Evolutionary conservation across 53 echinoderm and acorn worm species (phyloP).

Genomic region (Mesocentrotus franciscanus): DNA sequence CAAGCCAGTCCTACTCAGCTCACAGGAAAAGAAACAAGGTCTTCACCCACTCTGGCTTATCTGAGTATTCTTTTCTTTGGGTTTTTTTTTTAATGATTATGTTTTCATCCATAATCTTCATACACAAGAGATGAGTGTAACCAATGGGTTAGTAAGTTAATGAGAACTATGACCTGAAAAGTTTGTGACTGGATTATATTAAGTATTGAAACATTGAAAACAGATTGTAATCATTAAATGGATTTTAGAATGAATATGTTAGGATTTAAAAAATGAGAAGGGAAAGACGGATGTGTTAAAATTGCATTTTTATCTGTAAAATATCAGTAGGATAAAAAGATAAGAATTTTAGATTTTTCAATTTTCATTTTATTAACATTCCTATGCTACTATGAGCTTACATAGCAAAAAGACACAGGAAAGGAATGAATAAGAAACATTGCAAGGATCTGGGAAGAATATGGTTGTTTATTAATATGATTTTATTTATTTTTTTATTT

Average conservation of each 20-base stretch:
- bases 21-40: constrained; percentile 4
- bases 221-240: neutral
- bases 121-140: neutral
- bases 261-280: neutral
- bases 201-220: neutral
- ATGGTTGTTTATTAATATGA: no score
- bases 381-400: neutral
- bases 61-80: neutral
- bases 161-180: neutral
- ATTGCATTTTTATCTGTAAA: neutral
- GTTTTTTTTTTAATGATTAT: neutral
- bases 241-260: neutral
- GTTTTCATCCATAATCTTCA: neutral
- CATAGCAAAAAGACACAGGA: neutral
- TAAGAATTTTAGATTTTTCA: neutral
- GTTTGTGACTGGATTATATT: neutral
- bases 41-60: constrained; percentile 22
- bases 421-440: neutral
- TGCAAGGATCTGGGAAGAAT: neutral
- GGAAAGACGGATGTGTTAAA: neutral
- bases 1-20: constrained; percentile 24
- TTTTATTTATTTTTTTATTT: neutral
- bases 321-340: neutral
- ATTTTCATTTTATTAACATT: neutral
- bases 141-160: neutral